These are phyloP conservation scores for Altica lythri DNA, from an alignment of 2,888 invertebrate species.

Conservation along the genomic window DNA sequence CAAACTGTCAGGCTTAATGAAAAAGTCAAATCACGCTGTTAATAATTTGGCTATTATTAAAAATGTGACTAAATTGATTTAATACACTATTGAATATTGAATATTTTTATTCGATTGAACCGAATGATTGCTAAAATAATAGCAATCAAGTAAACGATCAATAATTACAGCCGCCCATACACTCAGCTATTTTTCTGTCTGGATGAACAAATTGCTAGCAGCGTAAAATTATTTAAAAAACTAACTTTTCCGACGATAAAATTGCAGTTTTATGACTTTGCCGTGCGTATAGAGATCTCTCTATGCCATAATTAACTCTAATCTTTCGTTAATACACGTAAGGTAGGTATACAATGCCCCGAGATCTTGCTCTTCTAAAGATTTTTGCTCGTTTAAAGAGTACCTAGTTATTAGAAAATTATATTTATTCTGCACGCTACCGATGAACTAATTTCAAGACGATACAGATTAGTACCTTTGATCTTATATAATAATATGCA, in stretches of 20 bases:
- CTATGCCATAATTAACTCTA: constrained; percentile 3
- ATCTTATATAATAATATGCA: no score
- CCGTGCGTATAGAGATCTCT: constrained; percentile 4
- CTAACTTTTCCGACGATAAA: constrained; percentile 1
- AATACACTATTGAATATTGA: no score
- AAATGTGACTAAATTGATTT: no score
- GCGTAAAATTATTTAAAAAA: constrained; percentile 8
- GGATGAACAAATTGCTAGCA: constrained; percentile 4
- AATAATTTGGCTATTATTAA: no score
- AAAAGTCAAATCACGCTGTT: no score
- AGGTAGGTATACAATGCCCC: constrained; percentile 5
- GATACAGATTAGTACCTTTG: no score
- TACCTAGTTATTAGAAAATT: constrained; percentile 4
- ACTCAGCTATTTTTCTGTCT: constrained; percentile 5
- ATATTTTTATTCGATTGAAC: no score
- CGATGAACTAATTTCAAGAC: no score
- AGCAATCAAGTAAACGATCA: constrained; percentile 5
- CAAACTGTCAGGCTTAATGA: no score
- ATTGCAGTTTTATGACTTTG: constrained; percentile 4
- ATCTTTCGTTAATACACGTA: constrained; percentile 5
- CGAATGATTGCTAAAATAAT: no score
- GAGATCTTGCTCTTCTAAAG: constrained; percentile 5
- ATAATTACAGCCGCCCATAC: constrained; percentile 2
- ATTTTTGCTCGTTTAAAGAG: neutral
- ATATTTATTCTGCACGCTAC: no score